Conservation (phyloP, 2,113 vertebrate species). For the Dendropsophus ebraccatus region DNA sequence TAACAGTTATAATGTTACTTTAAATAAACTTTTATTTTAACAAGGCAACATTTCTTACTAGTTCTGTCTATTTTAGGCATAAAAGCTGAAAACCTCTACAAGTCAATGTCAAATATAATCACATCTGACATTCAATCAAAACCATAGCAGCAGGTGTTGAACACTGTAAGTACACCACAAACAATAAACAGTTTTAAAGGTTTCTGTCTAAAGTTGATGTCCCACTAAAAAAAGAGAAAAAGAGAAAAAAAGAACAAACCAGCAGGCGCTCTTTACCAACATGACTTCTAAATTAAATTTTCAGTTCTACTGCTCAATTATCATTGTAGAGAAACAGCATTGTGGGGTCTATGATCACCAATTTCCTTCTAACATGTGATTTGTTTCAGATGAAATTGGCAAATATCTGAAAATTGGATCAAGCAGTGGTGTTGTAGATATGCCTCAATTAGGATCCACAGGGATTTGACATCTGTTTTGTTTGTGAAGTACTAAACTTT, state of each 20-base stretch:
- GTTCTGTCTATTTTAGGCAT: not conserved
- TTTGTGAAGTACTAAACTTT: not conserved
- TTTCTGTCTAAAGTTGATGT: not conserved
- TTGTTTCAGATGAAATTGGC: not conserved
- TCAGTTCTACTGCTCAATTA: conserved; percentile 5
- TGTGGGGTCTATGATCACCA: not conserved
- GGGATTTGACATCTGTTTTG: not conserved
- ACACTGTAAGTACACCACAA: not conserved
- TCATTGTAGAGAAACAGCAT: not conserved
- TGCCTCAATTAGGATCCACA: not conserved
- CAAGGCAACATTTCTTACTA: not conserved
- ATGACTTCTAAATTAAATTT: conserved; percentile 5
- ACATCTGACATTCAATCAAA: conserved; percentile 12
- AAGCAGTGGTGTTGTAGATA: not conserved
- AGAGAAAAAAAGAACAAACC: not conserved
- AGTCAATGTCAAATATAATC: conserved; percentile 1
- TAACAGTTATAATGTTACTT: too few species aligned
- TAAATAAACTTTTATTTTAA: not conserved
- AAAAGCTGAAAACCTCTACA: not conserved
- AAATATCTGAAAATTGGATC: not conserved
- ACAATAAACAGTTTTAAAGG: conserved; percentile 1
- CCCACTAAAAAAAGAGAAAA: not conserved
- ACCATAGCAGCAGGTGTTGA: not conserved
- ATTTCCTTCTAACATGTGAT: not conserved
- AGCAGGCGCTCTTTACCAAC: not conserved